These are phyloP conservation scores for Cephonodes hylas DNA, from an alignment of 2,888 invertebrate species.

Conservation along the genomic window DNA sequence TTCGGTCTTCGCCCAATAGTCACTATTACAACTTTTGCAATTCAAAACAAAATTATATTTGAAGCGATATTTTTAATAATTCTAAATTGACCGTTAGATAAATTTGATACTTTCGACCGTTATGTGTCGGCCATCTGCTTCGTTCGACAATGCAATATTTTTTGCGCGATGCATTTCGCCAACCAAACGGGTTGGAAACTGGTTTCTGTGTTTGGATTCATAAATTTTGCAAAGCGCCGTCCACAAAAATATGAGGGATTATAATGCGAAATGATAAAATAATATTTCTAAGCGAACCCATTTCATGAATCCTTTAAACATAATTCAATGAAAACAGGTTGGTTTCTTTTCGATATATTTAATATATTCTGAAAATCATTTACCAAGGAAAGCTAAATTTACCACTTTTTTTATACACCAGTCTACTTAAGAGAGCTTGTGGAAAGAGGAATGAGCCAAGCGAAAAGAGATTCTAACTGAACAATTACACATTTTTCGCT, in stretches of 20 bases:
- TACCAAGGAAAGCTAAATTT: no score
- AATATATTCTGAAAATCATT: not conserved
- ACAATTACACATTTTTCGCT: no score
- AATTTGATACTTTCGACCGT: conserved; percentile 31
- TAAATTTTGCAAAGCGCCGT: conserved; percentile 30
- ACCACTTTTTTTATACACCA: no score
- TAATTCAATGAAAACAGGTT: not conserved
- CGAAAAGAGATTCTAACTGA: no score
- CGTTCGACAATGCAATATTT: conserved; percentile 58
- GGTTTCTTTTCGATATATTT: not conserved
- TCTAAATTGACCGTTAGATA: conserved; percentile 39
- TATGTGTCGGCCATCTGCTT: conserved; percentile 61
- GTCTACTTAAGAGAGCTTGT: no score
- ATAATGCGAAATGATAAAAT: conserved; percentile 17
- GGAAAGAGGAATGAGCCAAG: no score
- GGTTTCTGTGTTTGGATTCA: conserved; percentile 56
- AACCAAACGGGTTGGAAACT: conserved; percentile 53
- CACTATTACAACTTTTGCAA: no score
- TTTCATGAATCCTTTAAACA: not conserved
- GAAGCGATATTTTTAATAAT: not conserved
- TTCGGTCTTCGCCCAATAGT: no score
- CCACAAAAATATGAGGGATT: conserved; percentile 12
- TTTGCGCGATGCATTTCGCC: conserved; percentile 60
- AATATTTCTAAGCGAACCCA: not conserved
- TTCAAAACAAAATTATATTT: not conserved